Evolutionary conservation across 2,888 invertebrate genomes (phyloP), one percentile per base, ranked within the genome.

Genomic region (Coronaproctus castanopsis): DNA sequence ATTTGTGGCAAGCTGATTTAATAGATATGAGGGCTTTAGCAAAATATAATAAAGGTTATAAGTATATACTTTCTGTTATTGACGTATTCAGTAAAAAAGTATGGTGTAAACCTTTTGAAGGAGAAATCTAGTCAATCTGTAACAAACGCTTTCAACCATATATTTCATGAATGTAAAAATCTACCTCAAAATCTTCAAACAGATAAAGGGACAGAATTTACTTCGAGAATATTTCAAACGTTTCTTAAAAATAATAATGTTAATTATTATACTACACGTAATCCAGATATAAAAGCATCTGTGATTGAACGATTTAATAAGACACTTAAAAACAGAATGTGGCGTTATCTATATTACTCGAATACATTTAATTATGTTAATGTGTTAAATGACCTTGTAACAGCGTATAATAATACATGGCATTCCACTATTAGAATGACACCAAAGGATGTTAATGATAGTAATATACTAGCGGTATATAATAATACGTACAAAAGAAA

Each of bases 261-360:
- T 66, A 64, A 19, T n/a, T n/a, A n/a, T n/a, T n/a, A n/a, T n/a
- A n/a, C n/a, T n/a, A n/a, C n/a, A n/a, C n/a, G n/a, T n/a, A 66
- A 68, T 62, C 60, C 57, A 1, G 66, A 68, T 24, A 65, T 65
- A 2, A 70, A 70, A 63, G 66, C 67, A 1, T 59, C 65, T 1
- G 57, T 70, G 2, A 64, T 67, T 5, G 70, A 70, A 62, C 57
- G 70, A 18, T 68, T 67, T 20, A 64, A 67, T 57, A 59, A 67
- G 51, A 69, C 67, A 2, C 52, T 69, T 19, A 68, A 67, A 60
- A 62, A 62, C 3, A 64, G 61, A 59, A 64, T 69, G 63, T 68
- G 63, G 62, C 62, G 63, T 50, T 67, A 66, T 56, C 67, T 69
- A 50, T 67, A 65, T 2, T 57, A 62, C 21, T 58, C 60, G 3